These are phyloP conservation scores for Poecilia picta DNA, from an alignment of 2,797 vertebrate species.

Conservation along the genomic window DNA sequence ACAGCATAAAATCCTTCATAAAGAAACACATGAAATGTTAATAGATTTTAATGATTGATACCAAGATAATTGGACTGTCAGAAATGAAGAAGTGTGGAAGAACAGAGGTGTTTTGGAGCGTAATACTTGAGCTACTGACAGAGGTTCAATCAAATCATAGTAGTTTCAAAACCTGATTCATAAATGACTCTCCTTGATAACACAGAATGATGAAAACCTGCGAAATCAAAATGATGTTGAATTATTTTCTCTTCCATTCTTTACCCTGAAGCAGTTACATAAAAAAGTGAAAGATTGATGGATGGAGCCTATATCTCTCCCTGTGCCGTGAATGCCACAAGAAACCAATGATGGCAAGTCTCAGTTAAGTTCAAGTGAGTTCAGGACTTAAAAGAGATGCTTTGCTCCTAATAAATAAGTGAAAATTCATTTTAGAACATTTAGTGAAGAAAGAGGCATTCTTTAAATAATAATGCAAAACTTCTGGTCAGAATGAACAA, in stretches of 20 bases:
- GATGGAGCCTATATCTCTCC: slow-evolving; percentile 46
- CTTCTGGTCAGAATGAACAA: background rate
- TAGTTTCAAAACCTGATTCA: slow-evolving; percentile 58
- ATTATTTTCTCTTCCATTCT: slow-evolving; percentile 49
- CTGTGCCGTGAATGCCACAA: slow-evolving; percentile 47
- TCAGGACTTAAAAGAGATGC: slow-evolving; percentile 4
- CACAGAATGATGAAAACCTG: slow-evolving; percentile 59
- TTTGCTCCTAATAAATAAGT: slow-evolving; percentile 9
- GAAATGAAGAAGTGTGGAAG: slow-evolving; percentile 66
- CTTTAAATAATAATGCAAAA: background rate
- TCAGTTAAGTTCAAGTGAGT: slow-evolving; percentile 23
- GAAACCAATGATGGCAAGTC: slow-evolving; percentile 36
- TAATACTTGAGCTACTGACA: slow-evolving; percentile 60
- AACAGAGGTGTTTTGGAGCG: slow-evolving; percentile 62
- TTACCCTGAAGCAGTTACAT: slow-evolving; percentile 55
- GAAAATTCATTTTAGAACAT: slow-evolving; percentile 17
- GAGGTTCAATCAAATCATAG: slow-evolving; percentile 63
- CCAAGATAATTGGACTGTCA: slow-evolving; percentile 76
- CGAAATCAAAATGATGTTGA: slow-evolving; percentile 54
- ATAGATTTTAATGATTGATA: slow-evolving; percentile 78
- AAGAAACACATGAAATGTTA: slow-evolving; percentile 72
- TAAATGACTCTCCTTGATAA: slow-evolving; percentile 60
- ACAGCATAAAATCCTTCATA: slow-evolving; percentile 64
- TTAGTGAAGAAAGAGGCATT: background rate
- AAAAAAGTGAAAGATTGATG: slow-evolving; percentile 55